These are phyloP conservation scores for Paramormyrops hopkinsi DNA, from an alignment of 2,797 vertebrate genomes.

Conservation along the genomic window DNA sequence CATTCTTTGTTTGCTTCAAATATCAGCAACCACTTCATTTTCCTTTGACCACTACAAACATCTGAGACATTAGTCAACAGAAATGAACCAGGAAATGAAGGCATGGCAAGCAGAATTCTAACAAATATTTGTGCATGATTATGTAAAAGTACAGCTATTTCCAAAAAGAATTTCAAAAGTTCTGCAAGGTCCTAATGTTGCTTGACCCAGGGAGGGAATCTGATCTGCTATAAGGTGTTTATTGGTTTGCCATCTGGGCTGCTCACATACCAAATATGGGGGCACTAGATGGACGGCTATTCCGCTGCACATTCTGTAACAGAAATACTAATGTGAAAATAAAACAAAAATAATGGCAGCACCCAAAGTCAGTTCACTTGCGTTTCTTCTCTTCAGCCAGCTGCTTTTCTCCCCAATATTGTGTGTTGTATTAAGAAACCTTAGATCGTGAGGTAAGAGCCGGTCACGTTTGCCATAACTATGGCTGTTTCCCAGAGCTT, in stretches of 20 bases:
- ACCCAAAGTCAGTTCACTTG: background rate
- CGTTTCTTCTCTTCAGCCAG: background rate
- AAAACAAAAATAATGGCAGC: background rate
- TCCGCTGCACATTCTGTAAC: background rate
- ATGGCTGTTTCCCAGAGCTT: background rate
- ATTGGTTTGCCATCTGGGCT: background rate
- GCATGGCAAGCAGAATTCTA: background rate
- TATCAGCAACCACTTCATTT: background rate
- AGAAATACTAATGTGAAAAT: background rate
- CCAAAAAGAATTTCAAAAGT: background rate
- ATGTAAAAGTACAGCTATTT: background rate
- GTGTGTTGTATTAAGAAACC: background rate
- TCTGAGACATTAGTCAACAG: background rate
- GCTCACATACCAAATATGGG: background rate
- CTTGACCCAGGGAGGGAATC: background rate
- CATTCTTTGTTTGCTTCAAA: background rate
- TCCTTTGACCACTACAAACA: background rate
- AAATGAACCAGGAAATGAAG: background rate
- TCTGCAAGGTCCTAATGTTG: background rate
- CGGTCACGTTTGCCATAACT: background rate
- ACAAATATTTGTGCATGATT: background rate
- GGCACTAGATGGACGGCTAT: background rate
- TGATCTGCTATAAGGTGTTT: background rate
- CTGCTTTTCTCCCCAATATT: background rate
- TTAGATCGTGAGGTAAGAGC: background rate